Base-by-base conservation (phyloP, 2,113 vertebrate species). In the Brachypteracias leptosomus region DNA sequence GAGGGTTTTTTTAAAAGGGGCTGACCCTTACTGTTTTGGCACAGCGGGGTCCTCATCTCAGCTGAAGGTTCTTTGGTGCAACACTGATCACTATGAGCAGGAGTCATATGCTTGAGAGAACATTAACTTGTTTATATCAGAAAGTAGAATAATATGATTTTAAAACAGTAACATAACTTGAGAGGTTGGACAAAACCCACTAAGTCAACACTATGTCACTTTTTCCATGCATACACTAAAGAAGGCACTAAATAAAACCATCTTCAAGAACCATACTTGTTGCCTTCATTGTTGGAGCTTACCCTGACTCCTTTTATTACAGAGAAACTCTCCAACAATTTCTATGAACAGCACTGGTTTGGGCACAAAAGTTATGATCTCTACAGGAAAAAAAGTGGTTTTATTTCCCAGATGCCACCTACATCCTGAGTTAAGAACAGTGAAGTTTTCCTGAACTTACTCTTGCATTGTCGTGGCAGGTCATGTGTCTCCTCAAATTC, bases 401-500 rank as follows among this genome's bases (percentile, higher is more conserved):
- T 81, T 91, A 68, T 62, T 89, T 91, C 86, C 85, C 72, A 79
- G 89, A 75, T 87, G 73, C 42, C 88, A 96, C 44, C 73, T 74
- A 63, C 65, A 85, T 40, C 46, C 46, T 79, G 47, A 88, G 67
- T 82, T 66, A 95, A 62, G 49, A 80, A 80, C 49, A 89, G 46
- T 49, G 76, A 91, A 52, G 57, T 52, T 93, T 79, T 91, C 85
- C 74, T 74, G 70, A 93, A 92, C 68, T 46, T 66, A 35, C 46
- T 96, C 82, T 78, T 81, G 49, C 46, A 78, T 31, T 97, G 46
- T 54, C 16, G 0, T 85, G 59, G 77, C 80, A 96, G 74, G 51
- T 89, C 76, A 71, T 42, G 63, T 46, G 62, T 91, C 94, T 92
- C 89, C 89, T 85, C 72, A 72, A 94, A 81, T 88, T 75, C 89